Conservation (phyloP, 2,888 invertebrate genomes). For the Xanthia icteritia region DNA sequence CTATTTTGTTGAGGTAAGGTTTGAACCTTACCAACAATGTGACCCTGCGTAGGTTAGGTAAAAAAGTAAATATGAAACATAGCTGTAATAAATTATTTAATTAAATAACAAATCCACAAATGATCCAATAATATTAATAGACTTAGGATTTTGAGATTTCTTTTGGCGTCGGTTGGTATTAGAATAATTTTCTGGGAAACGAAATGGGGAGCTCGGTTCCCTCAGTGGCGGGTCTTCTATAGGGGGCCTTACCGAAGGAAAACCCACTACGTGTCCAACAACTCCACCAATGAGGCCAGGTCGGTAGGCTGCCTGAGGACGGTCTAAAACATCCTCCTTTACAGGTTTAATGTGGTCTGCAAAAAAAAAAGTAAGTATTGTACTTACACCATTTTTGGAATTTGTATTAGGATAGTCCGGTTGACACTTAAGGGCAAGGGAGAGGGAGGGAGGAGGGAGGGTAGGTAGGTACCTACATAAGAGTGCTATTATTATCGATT, state of each 20-base stretch:
- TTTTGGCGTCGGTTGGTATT: conserved; percentile 42
- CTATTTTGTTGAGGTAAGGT: not conserved
- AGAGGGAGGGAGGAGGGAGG: too few species aligned
- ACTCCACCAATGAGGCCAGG: conserved; percentile 82
- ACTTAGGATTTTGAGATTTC: conserved; percentile 55
- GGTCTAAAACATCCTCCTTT: conserved; percentile 74
- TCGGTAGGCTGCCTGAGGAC: conserved; percentile 74
- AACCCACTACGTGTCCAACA: conserved; percentile 80
- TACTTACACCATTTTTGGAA: not conserved
- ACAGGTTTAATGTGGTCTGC: conserved; percentile 85
- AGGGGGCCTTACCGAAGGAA: conserved; percentile 75
- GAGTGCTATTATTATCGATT: not conserved
- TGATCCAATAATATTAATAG: conserved; percentile 78
- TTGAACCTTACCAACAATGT: not conserved
- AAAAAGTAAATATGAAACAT: not conserved
- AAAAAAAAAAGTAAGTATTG: conserved; percentile 56
- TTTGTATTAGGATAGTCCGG: not conserved
- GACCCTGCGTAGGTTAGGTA: not conserved
- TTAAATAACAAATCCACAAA: conserved; percentile 84
- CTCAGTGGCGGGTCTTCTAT: conserved; percentile 40
- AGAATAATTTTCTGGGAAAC: conserved; percentile 54
- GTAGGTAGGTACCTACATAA: not conserved
- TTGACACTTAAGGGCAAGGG: not conserved
- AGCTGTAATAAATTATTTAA: conserved; percentile 69
- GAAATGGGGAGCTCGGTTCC: conserved; percentile 27